Evolutionary conservation across 2,888 invertebrate species (phyloP), one percentile per base, ranked within the genome.

Genomic region (Conus canariensis): DNA sequence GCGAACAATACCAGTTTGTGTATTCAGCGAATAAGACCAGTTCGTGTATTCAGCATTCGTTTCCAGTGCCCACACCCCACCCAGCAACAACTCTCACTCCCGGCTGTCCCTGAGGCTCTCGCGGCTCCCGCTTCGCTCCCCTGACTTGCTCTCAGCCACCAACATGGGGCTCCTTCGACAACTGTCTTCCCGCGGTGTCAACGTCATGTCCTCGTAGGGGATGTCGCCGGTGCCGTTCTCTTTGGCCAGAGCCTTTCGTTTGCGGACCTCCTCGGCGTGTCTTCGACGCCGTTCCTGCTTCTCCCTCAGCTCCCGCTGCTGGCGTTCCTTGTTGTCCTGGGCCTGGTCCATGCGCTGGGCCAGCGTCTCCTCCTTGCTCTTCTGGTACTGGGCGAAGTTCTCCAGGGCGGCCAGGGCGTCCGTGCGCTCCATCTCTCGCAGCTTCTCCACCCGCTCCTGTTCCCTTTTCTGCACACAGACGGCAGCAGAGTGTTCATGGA

Each of bases 391-490:
- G 16, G 91, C 93, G 90, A 95, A 95, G 67, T 93, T 92, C 90
- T 94, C 94, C 60, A 95, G 91, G 9, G 95, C 94, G 22, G 93
- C 93, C 45, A 94, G 92, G 12, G 94, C 93, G 88, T 95, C 95
- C 30, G 93, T 92, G 86, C 94, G 95, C 88, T 95, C 94, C 89
- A 94, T 91, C 10, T 94, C 93, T 90, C 94, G 94, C 30, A 95
- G 95, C 91, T 94, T 95, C 77, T 94, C 94, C 60, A 96, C 90
- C n/a, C 93, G 92, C 58, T 95, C 94, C 83, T 94, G 92, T 90
- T 96, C 95, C 82, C 94, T 88, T 67, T 87, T 91, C 91, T 91
- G 91, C 12, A 2, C 45, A 45, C 45, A 45, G 45, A 67, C 67
- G 64, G 19, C 30, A 87, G 67, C n/a, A 45, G 45, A 45, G 45